These are phyloP conservation scores for Diplazon laetatorius DNA, from an alignment of 2,888 invertebrate genomes.

Conservation along the genomic window DNA sequence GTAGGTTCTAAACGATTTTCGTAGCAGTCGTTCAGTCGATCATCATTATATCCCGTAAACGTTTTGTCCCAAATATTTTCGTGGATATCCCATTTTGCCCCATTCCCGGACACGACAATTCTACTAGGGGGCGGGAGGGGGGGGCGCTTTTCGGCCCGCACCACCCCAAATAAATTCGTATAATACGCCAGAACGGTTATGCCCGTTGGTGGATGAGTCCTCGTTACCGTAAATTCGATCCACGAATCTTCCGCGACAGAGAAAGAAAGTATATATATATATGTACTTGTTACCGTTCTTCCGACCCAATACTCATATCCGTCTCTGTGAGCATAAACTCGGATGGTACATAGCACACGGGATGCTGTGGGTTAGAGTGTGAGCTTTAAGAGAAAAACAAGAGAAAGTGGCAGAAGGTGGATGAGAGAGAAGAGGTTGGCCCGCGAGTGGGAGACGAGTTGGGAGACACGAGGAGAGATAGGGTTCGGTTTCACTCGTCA, in stretches of 20 bases:
- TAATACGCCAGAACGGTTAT: constrained; percentile 37
- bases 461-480: constrained; percentile 1
- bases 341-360: too few species aligned
- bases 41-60: too few species aligned
- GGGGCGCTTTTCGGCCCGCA: too few species aligned
- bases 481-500: constrained; percentile 63
- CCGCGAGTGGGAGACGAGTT: constrained; percentile 2
- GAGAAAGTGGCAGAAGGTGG: constrained; percentile 1
- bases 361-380: background rate
- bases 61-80: too few species aligned
- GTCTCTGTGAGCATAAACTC: too few species aligned
- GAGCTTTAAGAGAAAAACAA: constrained; percentile 11
- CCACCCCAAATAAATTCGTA: constrained; percentile 15
- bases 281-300: constrained; percentile 23
- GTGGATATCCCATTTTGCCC: too few species aligned
- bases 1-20: too few species aligned
- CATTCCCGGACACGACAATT: too few species aligned
- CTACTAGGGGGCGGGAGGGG: background rate
- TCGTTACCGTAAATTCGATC: constrained; percentile 52
- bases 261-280: constrained; percentile 21
- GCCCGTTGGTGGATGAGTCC: constrained; percentile 30
- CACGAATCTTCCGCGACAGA: constrained; percentile 30
- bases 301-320: too few species aligned
- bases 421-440: constrained; percentile 2
- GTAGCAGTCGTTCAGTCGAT: too few species aligned